Evolutionary conservation across 2,888 invertebrate genomes (phyloP).

Genomic region (Emmelina monodactyla): DNA sequence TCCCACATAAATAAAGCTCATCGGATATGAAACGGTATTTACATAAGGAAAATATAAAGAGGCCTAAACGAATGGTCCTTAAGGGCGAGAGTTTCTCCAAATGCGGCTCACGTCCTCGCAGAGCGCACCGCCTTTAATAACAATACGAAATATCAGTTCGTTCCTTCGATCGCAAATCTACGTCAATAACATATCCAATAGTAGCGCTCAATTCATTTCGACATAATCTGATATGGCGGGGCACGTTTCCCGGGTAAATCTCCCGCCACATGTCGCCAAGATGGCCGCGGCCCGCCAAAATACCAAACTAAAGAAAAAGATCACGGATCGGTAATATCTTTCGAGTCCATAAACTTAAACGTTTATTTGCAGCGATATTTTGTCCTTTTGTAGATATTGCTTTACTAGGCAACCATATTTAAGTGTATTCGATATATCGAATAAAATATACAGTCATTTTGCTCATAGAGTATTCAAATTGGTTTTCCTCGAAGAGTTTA

Average conservation of each 20-base stretch:
- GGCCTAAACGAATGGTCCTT: constrained; percentile 62
- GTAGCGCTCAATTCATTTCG: constrained; percentile 65
- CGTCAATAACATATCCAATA: constrained; percentile 67
- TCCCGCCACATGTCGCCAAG: constrained; percentile 66
- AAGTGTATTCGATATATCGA: no score
- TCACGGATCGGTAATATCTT: constrained; percentile 67
- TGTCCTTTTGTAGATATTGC: constrained; percentile 62
- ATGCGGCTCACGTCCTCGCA: constrained; percentile 49
- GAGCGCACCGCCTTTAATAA: constrained; percentile 56
- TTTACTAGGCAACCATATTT: constrained; percentile 41
- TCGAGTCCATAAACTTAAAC: constrained; percentile 66
- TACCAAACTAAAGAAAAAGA: constrained; percentile 62
- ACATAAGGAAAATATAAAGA: constrained; percentile 66
- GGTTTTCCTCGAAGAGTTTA: no score
- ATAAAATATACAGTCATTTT: no score
- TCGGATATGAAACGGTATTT: constrained; percentile 65
- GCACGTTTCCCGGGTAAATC: constrained; percentile 66
- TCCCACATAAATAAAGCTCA: constrained; percentile 68
- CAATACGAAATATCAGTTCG: constrained; percentile 67
- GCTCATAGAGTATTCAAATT: no score
- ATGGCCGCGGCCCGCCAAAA: constrained; percentile 60
- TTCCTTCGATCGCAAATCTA: constrained; percentile 66
- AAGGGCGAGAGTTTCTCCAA: constrained; percentile 41
- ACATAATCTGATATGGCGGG: constrained; percentile 63
- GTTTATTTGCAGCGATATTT: constrained; percentile 66